Percentiles rank a stretch among this genome's conserved stretches.
phyloP scores from a whole-genome alignment of 2,113 vertebrate species.

The Tetraodon nigroviridis region DNA sequence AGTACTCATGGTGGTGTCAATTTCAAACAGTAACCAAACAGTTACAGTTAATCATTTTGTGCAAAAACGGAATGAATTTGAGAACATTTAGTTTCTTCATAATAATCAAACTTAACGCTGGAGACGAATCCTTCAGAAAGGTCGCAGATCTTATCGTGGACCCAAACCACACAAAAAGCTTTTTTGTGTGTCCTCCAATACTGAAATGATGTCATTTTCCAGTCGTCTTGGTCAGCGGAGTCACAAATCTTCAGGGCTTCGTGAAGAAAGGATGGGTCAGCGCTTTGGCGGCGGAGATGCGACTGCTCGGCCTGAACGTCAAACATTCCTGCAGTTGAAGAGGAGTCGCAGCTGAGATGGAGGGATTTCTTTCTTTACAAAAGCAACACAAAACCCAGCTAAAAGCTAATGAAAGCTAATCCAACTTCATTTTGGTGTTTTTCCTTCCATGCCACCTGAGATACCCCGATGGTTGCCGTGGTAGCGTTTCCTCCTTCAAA shows the following conservation, averaged over 20 bases:
- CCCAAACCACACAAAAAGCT: no score
- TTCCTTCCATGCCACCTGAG: no score
- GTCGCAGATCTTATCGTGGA: background rate
- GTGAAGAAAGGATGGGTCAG: constrained; percentile 69
- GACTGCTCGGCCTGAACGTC: constrained; percentile 63
- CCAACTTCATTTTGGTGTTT: no score
- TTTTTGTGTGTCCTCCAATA: no score
- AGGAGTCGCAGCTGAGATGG: background rate
- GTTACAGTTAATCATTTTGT: no score
- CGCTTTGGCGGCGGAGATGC: constrained; percentile 69
- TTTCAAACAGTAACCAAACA: background rate
- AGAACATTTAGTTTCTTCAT: no score
- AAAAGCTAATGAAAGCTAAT: no score
- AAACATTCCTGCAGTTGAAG: constrained; percentile 65
- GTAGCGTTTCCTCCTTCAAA: background rate
- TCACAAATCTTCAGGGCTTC: constrained; percentile 29
- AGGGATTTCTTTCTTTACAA: no score
- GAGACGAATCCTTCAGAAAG: background rate
- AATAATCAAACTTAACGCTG: background rate
- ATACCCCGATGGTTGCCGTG: background rate
- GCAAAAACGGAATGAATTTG: background rate
- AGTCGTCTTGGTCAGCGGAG: background rate
- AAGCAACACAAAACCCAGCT: no score
- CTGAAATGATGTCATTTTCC: no score
- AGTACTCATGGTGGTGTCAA: no score